Percentiles rank a stretch among this genome's conserved stretches.
These are phyloP conservation scores for Candoia aspera DNA, from an alignment of 2,113 vertebrate species.

Conservation along the genomic window DNA sequence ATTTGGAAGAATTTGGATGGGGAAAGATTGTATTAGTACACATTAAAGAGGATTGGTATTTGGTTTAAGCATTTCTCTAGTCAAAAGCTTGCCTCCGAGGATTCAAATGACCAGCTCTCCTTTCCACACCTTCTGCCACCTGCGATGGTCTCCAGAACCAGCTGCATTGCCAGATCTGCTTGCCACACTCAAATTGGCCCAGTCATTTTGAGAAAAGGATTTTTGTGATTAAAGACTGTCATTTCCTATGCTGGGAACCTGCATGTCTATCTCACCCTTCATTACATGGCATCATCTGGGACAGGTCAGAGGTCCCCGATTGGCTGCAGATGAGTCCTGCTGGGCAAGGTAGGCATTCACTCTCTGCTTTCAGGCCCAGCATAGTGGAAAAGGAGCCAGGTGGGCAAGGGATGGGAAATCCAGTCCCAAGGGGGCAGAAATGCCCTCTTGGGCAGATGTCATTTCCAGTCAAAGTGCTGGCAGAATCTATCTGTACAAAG, in stretches of 20 bases:
- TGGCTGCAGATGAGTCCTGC: constrained; percentile 80
- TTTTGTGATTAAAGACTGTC: not conserved
- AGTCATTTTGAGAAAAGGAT: not conserved
- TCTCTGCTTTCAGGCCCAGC: constrained; percentile 71
- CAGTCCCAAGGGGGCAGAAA: constrained; percentile 83
- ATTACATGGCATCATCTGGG: constrained; percentile 74
- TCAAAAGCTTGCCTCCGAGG: not conserved
- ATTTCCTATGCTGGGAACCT: not conserved
- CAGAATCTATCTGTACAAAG: constrained; percentile 74
- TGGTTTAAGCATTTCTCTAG: not conserved
- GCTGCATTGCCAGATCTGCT: not conserved
- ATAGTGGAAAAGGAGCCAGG: constrained; percentile 79
- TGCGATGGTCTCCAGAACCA: no score
- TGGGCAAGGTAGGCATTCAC: constrained; percentile 83
- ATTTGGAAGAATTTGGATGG: no score
- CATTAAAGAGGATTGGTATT: no score
- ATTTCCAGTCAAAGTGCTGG: constrained; percentile 64
- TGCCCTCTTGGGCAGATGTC: constrained; percentile 83
- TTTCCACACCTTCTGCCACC: no score
- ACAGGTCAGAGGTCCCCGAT: constrained; percentile 74
- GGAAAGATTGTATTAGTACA: no score
- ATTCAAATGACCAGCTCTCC: not conserved
- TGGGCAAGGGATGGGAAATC: constrained; percentile 82
- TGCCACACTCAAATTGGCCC: not conserved
- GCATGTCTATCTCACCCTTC: constrained; percentile 76